These are phyloP conservation scores for Ascidia mentula DNA, from an alignment of 23 tunicate genomes.

Conservation along the genomic window DNA sequence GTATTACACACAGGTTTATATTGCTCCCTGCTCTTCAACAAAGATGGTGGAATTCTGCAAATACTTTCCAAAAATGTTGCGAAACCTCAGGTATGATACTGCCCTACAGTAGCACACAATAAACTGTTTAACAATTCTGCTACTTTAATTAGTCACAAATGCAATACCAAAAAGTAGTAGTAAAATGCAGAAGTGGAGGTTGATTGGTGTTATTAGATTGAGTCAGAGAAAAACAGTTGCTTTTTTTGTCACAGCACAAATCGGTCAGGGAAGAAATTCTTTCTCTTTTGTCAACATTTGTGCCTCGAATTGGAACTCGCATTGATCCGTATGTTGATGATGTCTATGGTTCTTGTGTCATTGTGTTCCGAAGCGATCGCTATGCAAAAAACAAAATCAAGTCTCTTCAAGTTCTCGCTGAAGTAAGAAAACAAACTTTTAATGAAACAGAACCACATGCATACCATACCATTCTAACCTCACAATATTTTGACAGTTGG, in stretches of 20 bases:
- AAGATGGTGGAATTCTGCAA: constrained; percentile 2
- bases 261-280: not conserved
- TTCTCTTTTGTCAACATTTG: not conserved
- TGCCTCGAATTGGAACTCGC: constrained; percentile 5
- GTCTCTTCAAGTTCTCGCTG: constrained; percentile 1
- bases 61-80: constrained; percentile 12
- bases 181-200: not conserved
- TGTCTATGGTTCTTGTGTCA: not conserved
- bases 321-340: not conserved
- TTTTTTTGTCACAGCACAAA: not conserved
- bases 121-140: not conserved
- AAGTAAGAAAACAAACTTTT: not conserved
- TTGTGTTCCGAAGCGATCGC: constrained; percentile 9
- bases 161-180: not conserved
- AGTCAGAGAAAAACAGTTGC: too few relatives aligned
- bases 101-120: not conserved
- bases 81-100: not conserved
- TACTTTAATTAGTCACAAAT: not conserved
- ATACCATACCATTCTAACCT: not conserved
- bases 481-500: not conserved
- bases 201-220: not conserved
- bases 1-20: constrained; percentile 18
- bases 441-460: not conserved
- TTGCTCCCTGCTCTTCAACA: constrained; percentile 14
- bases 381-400: constrained; percentile 5